A percentile compares a stretch with the other conserved stretches of the same genome.
phyloP scores from a whole-genome alignment of 1,140 invertebrate genomes.

The Steinernema khuongi region DNA sequence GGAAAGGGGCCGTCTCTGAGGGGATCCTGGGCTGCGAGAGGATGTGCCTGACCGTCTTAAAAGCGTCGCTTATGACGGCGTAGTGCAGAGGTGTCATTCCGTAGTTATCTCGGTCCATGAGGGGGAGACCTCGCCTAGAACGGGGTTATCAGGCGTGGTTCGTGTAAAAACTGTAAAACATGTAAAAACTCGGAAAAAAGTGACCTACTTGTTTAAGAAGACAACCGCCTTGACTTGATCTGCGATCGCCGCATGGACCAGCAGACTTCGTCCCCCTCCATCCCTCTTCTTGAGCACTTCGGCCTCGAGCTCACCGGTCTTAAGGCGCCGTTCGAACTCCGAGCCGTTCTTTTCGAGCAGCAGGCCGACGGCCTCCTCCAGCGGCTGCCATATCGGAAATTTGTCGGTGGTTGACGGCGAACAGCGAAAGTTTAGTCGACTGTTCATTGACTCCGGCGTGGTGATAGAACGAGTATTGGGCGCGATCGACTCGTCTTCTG shows the following conservation, averaged over 20 bases:
- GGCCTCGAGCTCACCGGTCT: not conserved
- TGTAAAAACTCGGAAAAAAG: not conserved
- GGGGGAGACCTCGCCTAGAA: not conserved
- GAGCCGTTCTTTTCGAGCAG: not conserved
- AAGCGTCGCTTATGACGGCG: not conserved
- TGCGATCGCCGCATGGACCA: not conserved
- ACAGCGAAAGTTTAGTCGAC: constrained; percentile 4
- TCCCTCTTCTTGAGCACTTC: not conserved
- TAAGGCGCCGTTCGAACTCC: not conserved
- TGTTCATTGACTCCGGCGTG: not conserved
- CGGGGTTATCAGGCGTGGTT: not conserved
- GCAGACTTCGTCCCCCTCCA: not conserved
- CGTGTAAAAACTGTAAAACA: no score
- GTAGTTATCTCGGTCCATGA: not conserved
- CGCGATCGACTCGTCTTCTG: not conserved
- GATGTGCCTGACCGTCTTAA: not conserved
- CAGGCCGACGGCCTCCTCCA: not conserved
- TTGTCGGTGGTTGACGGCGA: not conserved
- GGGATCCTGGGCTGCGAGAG: not conserved
- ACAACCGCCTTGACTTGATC: not conserved
- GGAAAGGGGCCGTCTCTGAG: not conserved
- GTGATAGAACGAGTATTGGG: not conserved
- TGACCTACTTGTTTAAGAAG: not conserved
- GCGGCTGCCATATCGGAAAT: not conserved
- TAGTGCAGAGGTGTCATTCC: not conserved